A percentile compares a stretch with the other conserved stretches of the same genome.
phyloP scores from a whole-genome alignment of 2,888 invertebrate genomes.

The Anoplius nigerrimus region DNA sequence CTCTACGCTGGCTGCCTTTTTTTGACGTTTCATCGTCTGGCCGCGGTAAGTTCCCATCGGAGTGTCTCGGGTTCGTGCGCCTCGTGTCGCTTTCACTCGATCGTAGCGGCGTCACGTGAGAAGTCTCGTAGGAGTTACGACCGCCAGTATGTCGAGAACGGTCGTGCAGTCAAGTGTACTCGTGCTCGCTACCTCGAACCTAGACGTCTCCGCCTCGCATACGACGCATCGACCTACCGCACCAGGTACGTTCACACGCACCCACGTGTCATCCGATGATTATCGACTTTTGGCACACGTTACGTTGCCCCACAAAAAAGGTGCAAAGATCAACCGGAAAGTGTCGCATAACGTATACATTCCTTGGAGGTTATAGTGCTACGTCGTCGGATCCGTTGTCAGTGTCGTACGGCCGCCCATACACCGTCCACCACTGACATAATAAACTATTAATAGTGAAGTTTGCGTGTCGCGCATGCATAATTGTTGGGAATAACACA shows the following conservation, averaged over 20 bases:
- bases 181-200: background rate
- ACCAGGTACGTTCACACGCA: no score
- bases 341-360: slow-evolving; percentile 22
- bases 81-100: background rate
- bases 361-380: slow-evolving; percentile 44
- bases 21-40: slow-evolving; percentile 41
- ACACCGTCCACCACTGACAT: slow-evolving; percentile 14
- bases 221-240: no score
- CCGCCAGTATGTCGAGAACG: slow-evolving; percentile 1
- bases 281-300: slow-evolving; percentile 18
- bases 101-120: no score
- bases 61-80: slow-evolving; percentile 1
- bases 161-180: background rate
- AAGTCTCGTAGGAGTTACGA: background rate
- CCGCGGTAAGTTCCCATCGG: slow-evolving; percentile 1
- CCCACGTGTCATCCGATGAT: background rate
- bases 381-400: background rate
- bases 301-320: background rate
- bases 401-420: background rate
- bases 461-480: slow-evolving; percentile 30
- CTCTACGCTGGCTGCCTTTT: slow-evolving; percentile 30
- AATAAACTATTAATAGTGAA: slow-evolving; percentile 39
- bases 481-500: slow-evolving; percentile 32
- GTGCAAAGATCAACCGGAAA: slow-evolving; percentile 28
- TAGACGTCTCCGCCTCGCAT: background rate